phyloP scores from a whole-genome alignment of 2,888 invertebrate species.

The Ormyrus nitidulus region DNA sequence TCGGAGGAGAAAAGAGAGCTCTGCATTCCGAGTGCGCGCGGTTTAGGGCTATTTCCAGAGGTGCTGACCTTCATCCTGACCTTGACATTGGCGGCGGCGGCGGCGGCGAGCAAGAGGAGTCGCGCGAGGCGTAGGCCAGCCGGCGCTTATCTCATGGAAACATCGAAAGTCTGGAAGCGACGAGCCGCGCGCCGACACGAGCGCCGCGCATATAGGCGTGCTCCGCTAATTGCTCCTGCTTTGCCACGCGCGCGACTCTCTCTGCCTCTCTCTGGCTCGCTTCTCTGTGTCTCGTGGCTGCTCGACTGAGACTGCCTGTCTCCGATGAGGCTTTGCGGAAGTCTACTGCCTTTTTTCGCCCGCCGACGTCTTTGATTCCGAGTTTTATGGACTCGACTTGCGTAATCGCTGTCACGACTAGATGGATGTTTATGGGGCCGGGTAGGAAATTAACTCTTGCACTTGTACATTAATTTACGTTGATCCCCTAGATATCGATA shows the following conservation, averaged over 20 bases:
- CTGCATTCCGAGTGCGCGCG: no score
- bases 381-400: no score
- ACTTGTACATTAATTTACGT: no score
- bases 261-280: background rate
- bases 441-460: no score
- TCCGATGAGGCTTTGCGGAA: no score
- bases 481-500: no score
- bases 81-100: conserved; percentile 38
- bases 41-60: conserved; percentile 19
- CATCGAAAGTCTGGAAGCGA: conserved; percentile 40
- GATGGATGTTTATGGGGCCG: no score
- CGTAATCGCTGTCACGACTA: no score
- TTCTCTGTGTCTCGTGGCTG: background rate
- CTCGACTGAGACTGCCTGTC: background rate
- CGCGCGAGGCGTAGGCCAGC: background rate
- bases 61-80: conserved; percentile 45
- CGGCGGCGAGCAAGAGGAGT: conserved; percentile 10
- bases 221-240: conserved; percentile 34
- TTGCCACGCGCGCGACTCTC: background rate
- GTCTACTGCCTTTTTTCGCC: no score
- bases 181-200: background rate
- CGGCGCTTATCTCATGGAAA: conserved; percentile 34
- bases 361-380: no score
- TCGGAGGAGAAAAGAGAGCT: no score
- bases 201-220: background rate